Conservation (phyloP, 2,113 vertebrate genomes). For the Chionomys nivalis region DNA sequence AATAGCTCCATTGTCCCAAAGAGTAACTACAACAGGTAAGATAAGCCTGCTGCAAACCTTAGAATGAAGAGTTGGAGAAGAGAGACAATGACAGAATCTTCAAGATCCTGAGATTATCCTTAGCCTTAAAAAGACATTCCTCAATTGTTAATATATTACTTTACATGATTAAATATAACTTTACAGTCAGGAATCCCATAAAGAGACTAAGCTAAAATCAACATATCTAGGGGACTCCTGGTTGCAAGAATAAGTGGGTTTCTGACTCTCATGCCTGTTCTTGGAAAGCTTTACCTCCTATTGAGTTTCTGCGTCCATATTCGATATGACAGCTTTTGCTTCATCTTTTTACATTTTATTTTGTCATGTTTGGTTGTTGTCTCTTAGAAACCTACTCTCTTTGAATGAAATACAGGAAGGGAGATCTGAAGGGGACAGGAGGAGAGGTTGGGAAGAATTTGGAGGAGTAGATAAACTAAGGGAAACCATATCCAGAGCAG, state of each 20-base stretch:
- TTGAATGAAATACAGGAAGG: neutral
- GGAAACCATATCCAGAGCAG: neutral
- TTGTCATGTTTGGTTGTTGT: neutral
- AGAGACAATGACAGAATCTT: neutral
- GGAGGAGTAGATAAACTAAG: neutral
- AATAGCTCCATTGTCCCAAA: neutral
- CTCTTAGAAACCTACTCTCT: neutral
- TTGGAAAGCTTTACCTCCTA: neutral
- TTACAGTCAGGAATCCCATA: neutral
- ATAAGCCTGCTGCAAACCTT: neutral
- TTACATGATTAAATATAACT: neutral
- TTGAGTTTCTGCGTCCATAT: neutral
- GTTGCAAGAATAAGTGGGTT: neutral
- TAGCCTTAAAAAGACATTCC: neutral
- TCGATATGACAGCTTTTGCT: neutral
- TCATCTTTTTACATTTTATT: neutral
- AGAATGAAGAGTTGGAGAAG: neutral
- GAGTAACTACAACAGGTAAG: neutral
- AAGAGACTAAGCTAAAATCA: neutral
- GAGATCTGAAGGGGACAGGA: neutral
- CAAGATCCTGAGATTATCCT: neutral
- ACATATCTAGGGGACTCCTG: neutral
- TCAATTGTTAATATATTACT: neutral
- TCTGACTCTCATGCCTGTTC: neutral
- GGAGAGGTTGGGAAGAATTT: neutral